Percentiles rank a stretch among this genome's conserved stretches.
Conservation (phyloP, 2,888 invertebrate genomes). For the Melanostoma mellinum region DNA sequence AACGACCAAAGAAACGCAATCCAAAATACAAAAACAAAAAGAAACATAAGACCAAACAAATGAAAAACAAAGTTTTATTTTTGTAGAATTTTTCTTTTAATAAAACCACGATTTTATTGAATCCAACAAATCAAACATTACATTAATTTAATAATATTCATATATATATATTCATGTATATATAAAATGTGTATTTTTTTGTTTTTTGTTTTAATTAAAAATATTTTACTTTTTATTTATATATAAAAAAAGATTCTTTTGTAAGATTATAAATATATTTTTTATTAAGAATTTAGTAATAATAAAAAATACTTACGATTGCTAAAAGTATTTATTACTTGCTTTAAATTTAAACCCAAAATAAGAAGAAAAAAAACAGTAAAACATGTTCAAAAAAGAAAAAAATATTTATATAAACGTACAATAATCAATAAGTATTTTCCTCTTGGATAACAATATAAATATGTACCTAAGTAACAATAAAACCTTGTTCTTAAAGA, state of each 20-base stretch:
- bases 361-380: conserved; percentile 74
- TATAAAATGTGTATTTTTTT: conserved; percentile 74
- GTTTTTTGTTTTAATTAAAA: conserved; percentile 48
- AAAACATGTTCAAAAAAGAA: conserved; percentile 35
- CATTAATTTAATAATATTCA: conserved; percentile 74
- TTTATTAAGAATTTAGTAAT: conserved; percentile 53
- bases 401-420: conserved; percentile 58
- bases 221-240: conserved; percentile 60
- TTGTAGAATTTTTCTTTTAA: conserved; percentile 74
- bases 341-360: conserved; percentile 61
- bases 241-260: conserved; percentile 61
- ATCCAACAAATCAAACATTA: conserved; percentile 79
- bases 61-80: conserved; percentile 63
- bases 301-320: conserved; percentile 68
- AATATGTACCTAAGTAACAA: conserved; percentile 45
- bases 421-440: conserved; percentile 58
- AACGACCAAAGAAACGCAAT: conserved; percentile 9
- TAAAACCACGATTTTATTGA: conserved; percentile 78
- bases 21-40: conserved; percentile 68
- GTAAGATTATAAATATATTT: conserved; percentile 62
- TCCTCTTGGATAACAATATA: conserved; percentile 62
- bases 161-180: conserved; percentile 63
- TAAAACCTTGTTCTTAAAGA: conserved; percentile 16
- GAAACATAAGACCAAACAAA: conserved; percentile 78
- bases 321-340: conserved; percentile 49